Evolutionary conservation across 1,140 invertebrate genomes (phyloP).

Genomic region (Pachypeltis micranthus): DNA sequence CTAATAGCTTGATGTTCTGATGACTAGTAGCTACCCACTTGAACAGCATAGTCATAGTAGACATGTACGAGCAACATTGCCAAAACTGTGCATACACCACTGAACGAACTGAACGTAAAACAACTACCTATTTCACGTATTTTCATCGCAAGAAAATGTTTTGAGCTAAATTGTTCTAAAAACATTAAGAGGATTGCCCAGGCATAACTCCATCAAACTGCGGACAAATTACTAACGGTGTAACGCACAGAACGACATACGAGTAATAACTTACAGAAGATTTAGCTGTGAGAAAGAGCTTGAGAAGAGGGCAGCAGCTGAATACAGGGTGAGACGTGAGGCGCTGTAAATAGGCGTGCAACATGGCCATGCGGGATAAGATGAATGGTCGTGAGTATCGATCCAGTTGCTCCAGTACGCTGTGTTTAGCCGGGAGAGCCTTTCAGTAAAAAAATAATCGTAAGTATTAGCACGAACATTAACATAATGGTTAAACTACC

Average conservation of each 20-base stretch:
- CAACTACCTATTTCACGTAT: too few species aligned
- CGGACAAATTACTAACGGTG: conserved; percentile 2
- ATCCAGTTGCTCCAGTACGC: conserved; percentile 54
- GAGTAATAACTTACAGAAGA: conserved; percentile 41
- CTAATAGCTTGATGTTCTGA: too few species aligned
- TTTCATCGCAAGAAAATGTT: background rate
- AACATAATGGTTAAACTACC: conserved; percentile 4
- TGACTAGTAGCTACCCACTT: too few species aligned
- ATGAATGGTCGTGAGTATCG: conserved; percentile 65
- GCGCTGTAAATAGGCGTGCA: conserved; percentile 55
- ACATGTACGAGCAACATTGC: too few species aligned
- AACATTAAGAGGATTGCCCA: conserved; percentile 8
- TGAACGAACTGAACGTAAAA: too few species aligned
- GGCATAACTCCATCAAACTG: too few species aligned
- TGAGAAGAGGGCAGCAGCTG: conserved; percentile 53
- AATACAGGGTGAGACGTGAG: conserved; percentile 56
- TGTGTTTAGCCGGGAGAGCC: conserved; percentile 63
- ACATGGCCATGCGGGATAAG: conserved; percentile 51
- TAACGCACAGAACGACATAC: background rate
- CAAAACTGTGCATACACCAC: too few species aligned
- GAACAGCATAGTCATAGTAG: too few species aligned
- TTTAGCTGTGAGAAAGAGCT: conserved; percentile 56
- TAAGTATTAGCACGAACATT: background rate
- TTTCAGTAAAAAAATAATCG: conserved; percentile 36
- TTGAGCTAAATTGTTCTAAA: conserved; percentile 1